phyloP scores from a whole-genome alignment of 2,888 invertebrate species.

The Himalopsyche kuldschensis region DNA sequence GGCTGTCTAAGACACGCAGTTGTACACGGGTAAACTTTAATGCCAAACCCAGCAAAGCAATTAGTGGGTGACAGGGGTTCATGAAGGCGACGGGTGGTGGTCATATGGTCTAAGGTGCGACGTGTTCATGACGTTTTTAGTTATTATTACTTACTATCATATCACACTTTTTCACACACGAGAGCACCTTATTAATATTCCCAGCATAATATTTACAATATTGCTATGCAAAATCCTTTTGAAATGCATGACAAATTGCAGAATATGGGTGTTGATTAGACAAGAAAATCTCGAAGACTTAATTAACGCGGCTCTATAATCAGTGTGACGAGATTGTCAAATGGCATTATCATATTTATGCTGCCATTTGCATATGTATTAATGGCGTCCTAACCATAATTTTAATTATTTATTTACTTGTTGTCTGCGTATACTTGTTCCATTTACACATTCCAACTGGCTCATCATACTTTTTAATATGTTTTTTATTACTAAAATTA shows the following conservation, averaged over 20 bases:
- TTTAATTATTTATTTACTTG: conserved; percentile 29
- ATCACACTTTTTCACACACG: too few relatives aligned
- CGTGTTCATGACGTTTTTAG: too few relatives aligned
- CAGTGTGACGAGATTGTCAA: conserved; percentile 8
- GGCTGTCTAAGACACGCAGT: too few relatives aligned
- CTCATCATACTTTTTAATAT: background rate
- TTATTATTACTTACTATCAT: too few relatives aligned
- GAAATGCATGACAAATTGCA: background rate
- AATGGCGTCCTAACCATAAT: conserved; percentile 17
- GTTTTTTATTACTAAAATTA: background rate
- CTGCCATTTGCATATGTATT: conserved; percentile 23
- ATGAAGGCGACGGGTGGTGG: too few relatives aligned
- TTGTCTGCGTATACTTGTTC: conserved; percentile 18
- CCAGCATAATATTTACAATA: background rate
- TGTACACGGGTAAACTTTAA: too few relatives aligned
- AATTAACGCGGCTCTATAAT: background rate
- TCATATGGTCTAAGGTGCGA: too few relatives aligned
- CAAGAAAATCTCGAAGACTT: background rate
- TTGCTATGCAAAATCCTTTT: background rate
- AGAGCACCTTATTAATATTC: too few relatives aligned
- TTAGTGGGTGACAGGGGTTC: too few relatives aligned
- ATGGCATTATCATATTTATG: conserved; percentile 25
- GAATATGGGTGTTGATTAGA: background rate
- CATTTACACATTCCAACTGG: conserved; percentile 8
- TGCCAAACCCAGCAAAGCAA: too few relatives aligned